These are phyloP conservation scores for Oreochromis tanganicae DNA, from an alignment of 2,113 vertebrate species.

Conservation along the genomic window DNA sequence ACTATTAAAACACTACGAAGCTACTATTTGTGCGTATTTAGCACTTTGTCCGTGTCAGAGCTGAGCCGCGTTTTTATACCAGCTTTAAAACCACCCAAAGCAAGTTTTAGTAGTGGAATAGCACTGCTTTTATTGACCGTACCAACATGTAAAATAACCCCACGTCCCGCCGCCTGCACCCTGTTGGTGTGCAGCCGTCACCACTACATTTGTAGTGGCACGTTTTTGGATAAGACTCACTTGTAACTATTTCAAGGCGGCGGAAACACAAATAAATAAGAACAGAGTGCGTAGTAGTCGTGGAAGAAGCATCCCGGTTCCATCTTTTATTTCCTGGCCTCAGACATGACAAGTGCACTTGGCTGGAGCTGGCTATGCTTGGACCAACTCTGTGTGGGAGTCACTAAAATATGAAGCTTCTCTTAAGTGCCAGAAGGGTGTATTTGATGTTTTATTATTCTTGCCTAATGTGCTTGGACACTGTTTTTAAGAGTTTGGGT, in stretches of 20 bases:
- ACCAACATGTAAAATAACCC: neutral
- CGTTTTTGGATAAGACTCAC: neutral
- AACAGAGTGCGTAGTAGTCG: neutral
- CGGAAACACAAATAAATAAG: neutral
- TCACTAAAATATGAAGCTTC: constrained; percentile 16
- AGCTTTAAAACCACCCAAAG: accelerated
- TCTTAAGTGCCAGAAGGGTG: neutral
- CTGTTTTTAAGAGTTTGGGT: neutral
- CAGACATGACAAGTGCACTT: constrained; percentile 15
- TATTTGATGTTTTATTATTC: constrained; percentile 27
- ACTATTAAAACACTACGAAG: neutral
- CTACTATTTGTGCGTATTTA: neutral
- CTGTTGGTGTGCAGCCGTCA: neutral
- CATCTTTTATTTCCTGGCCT: neutral
- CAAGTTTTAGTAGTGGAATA: neutral
- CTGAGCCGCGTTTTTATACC: neutral
- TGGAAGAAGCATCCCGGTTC: neutral
- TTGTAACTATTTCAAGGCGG: neutral
- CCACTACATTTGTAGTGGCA: neutral
- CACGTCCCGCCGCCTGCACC: constrained; percentile 6
- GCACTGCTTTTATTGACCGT: neutral
- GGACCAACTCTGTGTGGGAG: neutral
- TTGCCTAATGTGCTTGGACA: constrained; percentile 10
- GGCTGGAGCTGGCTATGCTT: neutral
- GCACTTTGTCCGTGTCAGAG: neutral